Evolutionary conservation across 2,888 invertebrate genomes (phyloP).

Genomic region (Lomographa bimaculata): DNA sequence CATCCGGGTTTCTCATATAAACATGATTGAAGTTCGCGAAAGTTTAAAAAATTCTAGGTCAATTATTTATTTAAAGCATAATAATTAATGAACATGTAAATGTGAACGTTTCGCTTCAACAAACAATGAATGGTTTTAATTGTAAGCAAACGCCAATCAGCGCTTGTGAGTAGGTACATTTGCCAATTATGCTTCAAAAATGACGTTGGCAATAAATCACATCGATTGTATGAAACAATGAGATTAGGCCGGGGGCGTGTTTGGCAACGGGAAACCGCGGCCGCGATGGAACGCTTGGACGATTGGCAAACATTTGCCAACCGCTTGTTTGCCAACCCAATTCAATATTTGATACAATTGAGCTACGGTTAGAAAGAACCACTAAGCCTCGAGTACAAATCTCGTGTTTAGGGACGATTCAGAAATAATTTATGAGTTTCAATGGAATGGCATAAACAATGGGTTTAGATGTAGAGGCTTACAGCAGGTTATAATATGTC

Average conservation of each 20-base stretch:
- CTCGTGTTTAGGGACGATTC: no score
- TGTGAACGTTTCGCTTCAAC: no score
- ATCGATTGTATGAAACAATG: conserved; percentile 27
- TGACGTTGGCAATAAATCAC: conserved; percentile 37
- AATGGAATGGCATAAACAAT: no score
- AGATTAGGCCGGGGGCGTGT: conserved; percentile 30
- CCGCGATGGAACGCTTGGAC: conserved; percentile 16
- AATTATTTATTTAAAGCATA: no score
- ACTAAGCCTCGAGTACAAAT: not conserved
- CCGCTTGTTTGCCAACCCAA: conserved; percentile 17
- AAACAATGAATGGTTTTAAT: no score
- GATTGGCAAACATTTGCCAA: conserved; percentile 24
- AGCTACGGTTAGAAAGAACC: conserved; percentile 10
- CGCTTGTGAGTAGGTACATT: conserved; percentile 7
- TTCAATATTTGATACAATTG: conserved; percentile 24
- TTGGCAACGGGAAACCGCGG: conserved; percentile 21
- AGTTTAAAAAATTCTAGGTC: no score
- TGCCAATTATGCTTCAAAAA: conserved; percentile 23
- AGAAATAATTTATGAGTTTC: no score
- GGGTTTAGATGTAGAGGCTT: no score
- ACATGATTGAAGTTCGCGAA: no score
- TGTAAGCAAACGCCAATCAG: conserved; percentile 7
- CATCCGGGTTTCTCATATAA: no score
- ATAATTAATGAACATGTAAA: no score
- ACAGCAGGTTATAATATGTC: no score